Conservation (phyloP, 2,888 invertebrate species). For the Arrhopalites spinosus region DNA sequence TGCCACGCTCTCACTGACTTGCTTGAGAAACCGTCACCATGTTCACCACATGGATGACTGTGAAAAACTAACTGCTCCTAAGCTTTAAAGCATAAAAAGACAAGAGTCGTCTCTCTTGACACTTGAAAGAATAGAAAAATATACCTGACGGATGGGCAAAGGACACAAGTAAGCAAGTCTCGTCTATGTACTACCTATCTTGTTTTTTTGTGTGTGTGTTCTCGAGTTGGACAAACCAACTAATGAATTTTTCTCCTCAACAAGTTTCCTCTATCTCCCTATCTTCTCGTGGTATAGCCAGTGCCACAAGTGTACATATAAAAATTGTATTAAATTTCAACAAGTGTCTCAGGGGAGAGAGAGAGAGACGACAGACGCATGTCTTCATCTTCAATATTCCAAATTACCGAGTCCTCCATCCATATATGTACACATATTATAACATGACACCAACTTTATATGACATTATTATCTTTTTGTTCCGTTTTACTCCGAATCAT, state of each 20-base stretch:
- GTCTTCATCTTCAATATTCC: no score
- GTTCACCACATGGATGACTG: conserved; percentile 26
- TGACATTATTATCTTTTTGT: no score
- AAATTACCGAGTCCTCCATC: no score
- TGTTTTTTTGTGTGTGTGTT: background rate
- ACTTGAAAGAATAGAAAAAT: background rate
- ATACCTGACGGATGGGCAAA: conserved; percentile 1
- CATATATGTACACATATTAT: no score
- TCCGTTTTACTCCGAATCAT: no score
- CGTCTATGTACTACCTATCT: background rate
- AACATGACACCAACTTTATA: no score
- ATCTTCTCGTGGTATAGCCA: no score
- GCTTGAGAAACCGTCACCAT: conserved; percentile 8
- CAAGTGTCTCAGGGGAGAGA: background rate
- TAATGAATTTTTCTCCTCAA: conserved; percentile 2
- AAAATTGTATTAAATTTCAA: background rate
- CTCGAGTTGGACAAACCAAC: background rate
- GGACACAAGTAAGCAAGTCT: conserved; percentile 1
- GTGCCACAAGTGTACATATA: background rate
- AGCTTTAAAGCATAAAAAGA: background rate
- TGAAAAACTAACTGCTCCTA: conserved; percentile 31
- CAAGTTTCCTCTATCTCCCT: background rate
- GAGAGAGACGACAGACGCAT: no score
- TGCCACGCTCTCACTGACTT: no score
- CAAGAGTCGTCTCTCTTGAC: background rate